Evolutionary conservation across 1,140 invertebrate genomes (phyloP), one percentile per base, ranked within the genome.

Genomic region (Drosophila insularis): DNA sequence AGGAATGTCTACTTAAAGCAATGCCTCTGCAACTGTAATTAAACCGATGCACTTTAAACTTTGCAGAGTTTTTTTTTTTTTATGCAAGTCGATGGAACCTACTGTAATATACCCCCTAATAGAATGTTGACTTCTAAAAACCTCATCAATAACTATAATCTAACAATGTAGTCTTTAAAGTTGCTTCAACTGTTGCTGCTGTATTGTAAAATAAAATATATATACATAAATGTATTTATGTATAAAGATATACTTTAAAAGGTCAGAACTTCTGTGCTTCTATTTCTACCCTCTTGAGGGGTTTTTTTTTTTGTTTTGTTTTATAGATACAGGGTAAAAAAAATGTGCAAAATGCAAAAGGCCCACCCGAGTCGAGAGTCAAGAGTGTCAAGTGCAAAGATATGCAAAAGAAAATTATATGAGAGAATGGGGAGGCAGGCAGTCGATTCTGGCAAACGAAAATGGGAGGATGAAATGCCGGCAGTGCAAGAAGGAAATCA

Each of bases 321-420:
- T 8, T 7, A 14, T n/a, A 6, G 14, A 43, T 43, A 17, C 2
- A 7, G 43, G 43, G 17, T 50, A 21, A 50, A 50, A 50, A 50
- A 21, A 43, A 50, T 50, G 43, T 50, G 43, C 31, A 19, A 35
- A 17, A 35, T 10, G 55, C 14, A 19, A 56, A 56, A 56, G 60
- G 75, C 19, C 58, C 71, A 78, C 62, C 66, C 66, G 35, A 71
- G 60, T 46, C 32, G 37, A 61, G 59, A 71, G 62, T 77, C 71
- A 71, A 86, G 82, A 73, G 82, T 86, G 79, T 86, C 82, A 86
- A 86, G 82, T 77, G 79, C 79, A 78, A 81, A 75, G 74, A 71
- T 62, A 75, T 81, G 81, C 71, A 70, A 86, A 81, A 54, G 63
- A 80, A 58, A 63, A 80, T 76, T 80, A 53, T 71, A 61, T 78